Evolutionary conservation across 1,140 invertebrate species (phyloP).

Genomic region (Psix sp.): DNA sequence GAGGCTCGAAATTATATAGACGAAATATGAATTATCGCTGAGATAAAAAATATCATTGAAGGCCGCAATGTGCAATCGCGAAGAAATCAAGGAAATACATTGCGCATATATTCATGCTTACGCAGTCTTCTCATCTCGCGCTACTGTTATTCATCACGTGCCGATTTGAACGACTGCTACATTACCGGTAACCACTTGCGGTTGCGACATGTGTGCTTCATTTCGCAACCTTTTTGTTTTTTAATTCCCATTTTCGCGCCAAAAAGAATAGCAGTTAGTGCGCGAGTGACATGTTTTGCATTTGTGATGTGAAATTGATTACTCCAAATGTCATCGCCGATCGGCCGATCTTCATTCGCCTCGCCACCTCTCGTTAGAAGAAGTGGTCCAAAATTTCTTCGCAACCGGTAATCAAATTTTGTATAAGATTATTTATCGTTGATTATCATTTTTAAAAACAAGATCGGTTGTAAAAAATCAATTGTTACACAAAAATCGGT

Average conservation of each 20-base stretch:
- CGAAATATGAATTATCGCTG: constrained; percentile 36
- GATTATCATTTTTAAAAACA: background rate
- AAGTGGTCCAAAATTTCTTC: too few relatives aligned
- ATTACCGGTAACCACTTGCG: constrained; percentile 45
- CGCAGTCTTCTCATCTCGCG: constrained; percentile 53
- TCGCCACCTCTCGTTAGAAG: too few relatives aligned
- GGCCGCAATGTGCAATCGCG: constrained; percentile 44
- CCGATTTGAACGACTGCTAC: constrained; percentile 41
- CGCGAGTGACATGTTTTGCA: too few relatives aligned
- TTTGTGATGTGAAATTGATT: too few relatives aligned
- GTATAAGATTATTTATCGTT: background rate
- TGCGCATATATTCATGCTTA: constrained; percentile 43
- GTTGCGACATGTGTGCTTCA: constrained; percentile 39
- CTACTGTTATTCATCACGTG: constrained; percentile 50
- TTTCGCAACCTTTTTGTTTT: constrained; percentile 49
- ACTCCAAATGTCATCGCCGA: too few relatives aligned
- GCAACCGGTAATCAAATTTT: too few relatives aligned
- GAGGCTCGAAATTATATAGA: background rate
- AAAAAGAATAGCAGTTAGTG: background rate
- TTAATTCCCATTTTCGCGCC: constrained; percentile 39
- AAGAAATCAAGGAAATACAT: constrained; percentile 54
- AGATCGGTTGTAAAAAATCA: too few relatives aligned
- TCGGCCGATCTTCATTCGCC: background rate
- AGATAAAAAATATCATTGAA: constrained; percentile 50
- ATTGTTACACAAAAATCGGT: too few relatives aligned